phyloP scores from a whole-genome alignment of 2,888 invertebrate genomes.

The Alloplasta piceator region DNA sequence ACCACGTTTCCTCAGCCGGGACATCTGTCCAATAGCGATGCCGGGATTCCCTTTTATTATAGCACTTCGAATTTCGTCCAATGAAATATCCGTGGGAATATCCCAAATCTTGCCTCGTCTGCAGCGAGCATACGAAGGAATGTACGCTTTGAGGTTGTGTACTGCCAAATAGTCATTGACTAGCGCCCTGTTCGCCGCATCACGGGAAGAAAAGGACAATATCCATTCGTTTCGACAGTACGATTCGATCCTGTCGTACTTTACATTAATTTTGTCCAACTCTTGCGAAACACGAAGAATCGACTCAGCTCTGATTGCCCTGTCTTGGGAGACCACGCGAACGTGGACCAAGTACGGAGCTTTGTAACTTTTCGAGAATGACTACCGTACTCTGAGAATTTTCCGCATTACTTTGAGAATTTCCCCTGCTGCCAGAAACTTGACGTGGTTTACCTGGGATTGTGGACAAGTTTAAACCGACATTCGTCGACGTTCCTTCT shows the following conservation, averaged over 20 bases:
- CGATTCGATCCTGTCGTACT: conserved; percentile 21
- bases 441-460: too few relatives aligned
- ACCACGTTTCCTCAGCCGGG: conserved; percentile 11
- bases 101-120: conserved; percentile 17
- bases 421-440: too few relatives aligned
- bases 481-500: too few relatives aligned
- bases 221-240: conserved; percentile 25
- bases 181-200: conserved; percentile 15
- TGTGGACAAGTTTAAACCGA: too few relatives aligned
- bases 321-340: too few relatives aligned
- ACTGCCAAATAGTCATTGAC: not conserved
- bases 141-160: conserved; percentile 4
- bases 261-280: conserved; percentile 18
- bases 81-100: not conserved
- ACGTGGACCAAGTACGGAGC: too few relatives aligned
- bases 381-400: too few relatives aligned
- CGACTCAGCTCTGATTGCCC: too few relatives aligned
- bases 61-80: not conserved
- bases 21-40: not conserved
- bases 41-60: conserved; percentile 17
- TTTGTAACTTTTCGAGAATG: too few relatives aligned
- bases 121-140: conserved; percentile 16
- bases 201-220: conserved; percentile 14
- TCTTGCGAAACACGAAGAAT: conserved; percentile 12
- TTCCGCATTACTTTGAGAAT: too few relatives aligned